These are phyloP conservation scores for Phanerotoma sp. DNA, from an alignment of 2,888 invertebrate genomes.

Conservation along the genomic window DNA sequence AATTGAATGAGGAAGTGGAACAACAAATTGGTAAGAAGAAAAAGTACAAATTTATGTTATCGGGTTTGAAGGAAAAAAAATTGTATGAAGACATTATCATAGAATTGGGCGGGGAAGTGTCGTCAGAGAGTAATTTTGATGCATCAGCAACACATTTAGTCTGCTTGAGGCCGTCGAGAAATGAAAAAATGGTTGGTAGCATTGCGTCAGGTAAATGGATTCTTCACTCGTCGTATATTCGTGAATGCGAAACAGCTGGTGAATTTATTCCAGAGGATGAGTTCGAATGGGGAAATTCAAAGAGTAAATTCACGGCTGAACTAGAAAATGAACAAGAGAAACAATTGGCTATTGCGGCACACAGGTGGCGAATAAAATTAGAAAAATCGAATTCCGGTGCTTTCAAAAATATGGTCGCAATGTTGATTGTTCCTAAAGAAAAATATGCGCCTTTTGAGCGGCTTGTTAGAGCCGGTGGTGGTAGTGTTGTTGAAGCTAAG, in stretches of 20 bases:
- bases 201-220: conserved; percentile 91
- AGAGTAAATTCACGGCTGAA: conserved; percentile 60
- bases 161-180: conserved; percentile 72
- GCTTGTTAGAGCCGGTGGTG: conserved; percentile 78
- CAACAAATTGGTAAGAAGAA: not conserved
- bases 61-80: conserved; percentile 59
- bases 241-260: conserved; percentile 65
- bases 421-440: conserved; percentile 64
- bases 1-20: not conserved
- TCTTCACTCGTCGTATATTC: conserved; percentile 76
- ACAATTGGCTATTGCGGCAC: conserved; percentile 63
- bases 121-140: conserved; percentile 63
- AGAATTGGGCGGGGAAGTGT: conserved; percentile 67
- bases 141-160: conserved; percentile 73
- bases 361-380: conserved; percentile 70
- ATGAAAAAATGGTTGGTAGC: conserved; percentile 84
- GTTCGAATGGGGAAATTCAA: conserved; percentile 83
- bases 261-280: conserved; percentile 73
- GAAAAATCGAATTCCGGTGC: conserved; percentile 55
- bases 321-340: conserved; percentile 55
- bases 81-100: conserved; percentile 62
- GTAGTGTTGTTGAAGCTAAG: conserved; percentile 64
- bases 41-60: conserved; percentile 50
- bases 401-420: conserved; percentile 58
- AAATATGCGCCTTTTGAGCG: conserved; percentile 67